Conservation (phyloP, 37 sponge, comb jelly and placozoan genomes). For the Spongilla lacustris region DNA sequence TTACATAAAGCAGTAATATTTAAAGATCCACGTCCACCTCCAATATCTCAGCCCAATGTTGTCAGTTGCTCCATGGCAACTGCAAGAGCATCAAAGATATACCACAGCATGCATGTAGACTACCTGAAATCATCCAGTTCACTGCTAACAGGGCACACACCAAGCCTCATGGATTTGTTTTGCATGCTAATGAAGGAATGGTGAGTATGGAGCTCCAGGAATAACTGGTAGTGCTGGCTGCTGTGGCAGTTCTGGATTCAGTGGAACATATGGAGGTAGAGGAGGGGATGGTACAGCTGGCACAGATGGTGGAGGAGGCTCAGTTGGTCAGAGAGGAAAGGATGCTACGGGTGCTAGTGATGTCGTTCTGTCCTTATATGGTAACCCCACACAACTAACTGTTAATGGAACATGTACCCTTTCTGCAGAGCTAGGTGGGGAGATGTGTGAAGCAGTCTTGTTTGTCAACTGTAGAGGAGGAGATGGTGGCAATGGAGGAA, state of each 20-base stretch:
- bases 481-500: conserved; percentile 78
- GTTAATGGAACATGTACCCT: conserved; percentile 19
- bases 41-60: conserved; percentile 2
- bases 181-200: conserved; percentile 25
- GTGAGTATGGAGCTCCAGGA: conserved; percentile 6
- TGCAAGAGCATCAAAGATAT: background rate
- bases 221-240: conserved; percentile 15
- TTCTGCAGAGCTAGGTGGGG: conserved; percentile 60
- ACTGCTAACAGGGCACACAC: conserved; percentile 23
- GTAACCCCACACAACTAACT: conserved; percentile 35
- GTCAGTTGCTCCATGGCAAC: conserved; percentile 12
- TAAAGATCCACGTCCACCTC: conserved; percentile 62
- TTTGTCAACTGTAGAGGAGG: conserved; percentile 84
- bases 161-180: conserved; percentile 32
- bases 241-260: too few species aligned
- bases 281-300: conserved; percentile 64
- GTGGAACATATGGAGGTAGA: conserved; percentile 58
- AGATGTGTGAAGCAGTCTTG: conserved; percentile 56
- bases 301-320: conserved; percentile 8
- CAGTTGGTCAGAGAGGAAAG: conserved; percentile 11
- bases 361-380: conserved; percentile 49
- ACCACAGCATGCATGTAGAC: conserved; percentile 37
- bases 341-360: conserved; percentile 61
- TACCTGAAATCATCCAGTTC: background rate
- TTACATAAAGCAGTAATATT: conserved; percentile 36